Evolutionary conservation across 2,888 invertebrate species (phyloP), one percentile per base, ranked within the genome.

Genomic region (Lissocephala sabroskyi): DNA sequence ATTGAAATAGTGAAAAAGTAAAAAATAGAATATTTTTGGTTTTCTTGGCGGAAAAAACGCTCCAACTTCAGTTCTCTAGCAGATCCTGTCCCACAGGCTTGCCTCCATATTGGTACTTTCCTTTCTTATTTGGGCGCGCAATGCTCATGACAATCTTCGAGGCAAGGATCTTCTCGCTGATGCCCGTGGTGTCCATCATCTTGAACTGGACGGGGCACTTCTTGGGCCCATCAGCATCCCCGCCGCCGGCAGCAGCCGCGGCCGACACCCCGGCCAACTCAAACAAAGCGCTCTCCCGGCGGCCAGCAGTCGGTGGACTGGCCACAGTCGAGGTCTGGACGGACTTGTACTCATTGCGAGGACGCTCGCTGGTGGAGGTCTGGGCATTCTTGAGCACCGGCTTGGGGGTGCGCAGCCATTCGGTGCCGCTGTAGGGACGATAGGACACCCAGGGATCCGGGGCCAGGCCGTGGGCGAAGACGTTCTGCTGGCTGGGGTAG

Each of bases 231-330:
- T 46, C 53, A 1, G 68, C 50, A 37, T 60, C 61, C 40, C 53
- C 63, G 30, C 60, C 45, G 19, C 59, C 65, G 26, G 59, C 62
- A 1, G 64, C 52, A 35, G 58, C 59, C 29, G 66, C 61, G 0
- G 67, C 62, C 5, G 60, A 50, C 2, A 64, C 56, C 1, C 58
- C 41, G 6, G 48, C 45, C 16, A 60, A 6, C 32, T 66, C 62
- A n/a, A n/a, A n/a, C n/a, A n/a, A n/a, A n/a, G n/a, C n/a, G n/a
- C n/a, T n/a, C n/a, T n/a, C n/a, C n/a, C n/a, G n/a, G n/a, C n/a
- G n/a, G 11, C 59, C 60, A 18, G 63, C 49, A 7, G 49, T 5
- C 49, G 11, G 37, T 45, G 3, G 26, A 30, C 1, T 9, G 19
- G 4, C 30, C 37, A 23, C 45, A 19, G 60, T 49, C 2, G 49